phyloP scores from a whole-genome alignment of 2,888 invertebrate species.

The Augochlorella aurata region DNA sequence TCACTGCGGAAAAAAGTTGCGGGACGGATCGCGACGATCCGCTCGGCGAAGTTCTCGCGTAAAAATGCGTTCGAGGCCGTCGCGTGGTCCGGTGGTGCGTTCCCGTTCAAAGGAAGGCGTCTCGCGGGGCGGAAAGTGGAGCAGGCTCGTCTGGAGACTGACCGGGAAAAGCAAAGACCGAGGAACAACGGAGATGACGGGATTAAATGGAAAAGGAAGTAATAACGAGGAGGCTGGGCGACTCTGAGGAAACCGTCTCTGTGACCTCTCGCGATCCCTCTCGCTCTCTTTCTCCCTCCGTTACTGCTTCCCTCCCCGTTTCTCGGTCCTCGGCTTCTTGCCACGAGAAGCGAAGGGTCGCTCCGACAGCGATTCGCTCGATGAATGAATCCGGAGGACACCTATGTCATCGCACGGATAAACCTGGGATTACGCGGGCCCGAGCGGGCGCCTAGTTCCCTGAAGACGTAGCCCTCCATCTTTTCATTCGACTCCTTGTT shows the following conservation, averaged over 20 bases:
- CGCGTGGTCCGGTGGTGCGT: constrained; percentile 21
- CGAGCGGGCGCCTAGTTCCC: background rate
- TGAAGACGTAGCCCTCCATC: background rate
- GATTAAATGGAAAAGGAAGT: constrained; percentile 38
- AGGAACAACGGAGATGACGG: constrained; percentile 24
- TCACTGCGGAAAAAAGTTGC: constrained; percentile 32
- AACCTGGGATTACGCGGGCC: constrained; percentile 19
- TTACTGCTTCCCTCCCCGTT: background rate
- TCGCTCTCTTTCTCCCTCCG: background rate
- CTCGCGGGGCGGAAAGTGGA: constrained; percentile 61
- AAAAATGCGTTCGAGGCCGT: constrained; percentile 29
- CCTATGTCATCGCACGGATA: constrained; percentile 16
- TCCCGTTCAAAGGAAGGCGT: constrained; percentile 39
- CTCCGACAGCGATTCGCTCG: constrained; percentile 14
- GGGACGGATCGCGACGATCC: background rate
- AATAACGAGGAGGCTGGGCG: constrained; percentile 27
- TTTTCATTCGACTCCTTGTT: constrained; percentile 9
- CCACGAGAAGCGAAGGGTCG: constrained; percentile 11
- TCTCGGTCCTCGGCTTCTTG: background rate
- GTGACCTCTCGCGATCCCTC: background rate
- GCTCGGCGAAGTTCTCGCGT: background rate
- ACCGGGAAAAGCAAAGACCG: constrained; percentile 12
- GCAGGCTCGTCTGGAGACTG: constrained; percentile 34
- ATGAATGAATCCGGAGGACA: constrained; percentile 13
- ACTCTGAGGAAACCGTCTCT: background rate